Evolutionary conservation across 2,888 invertebrate genomes (phyloP), one percentile per base, ranked within the genome.

Genomic region (Amorpha juglandis): DNA sequence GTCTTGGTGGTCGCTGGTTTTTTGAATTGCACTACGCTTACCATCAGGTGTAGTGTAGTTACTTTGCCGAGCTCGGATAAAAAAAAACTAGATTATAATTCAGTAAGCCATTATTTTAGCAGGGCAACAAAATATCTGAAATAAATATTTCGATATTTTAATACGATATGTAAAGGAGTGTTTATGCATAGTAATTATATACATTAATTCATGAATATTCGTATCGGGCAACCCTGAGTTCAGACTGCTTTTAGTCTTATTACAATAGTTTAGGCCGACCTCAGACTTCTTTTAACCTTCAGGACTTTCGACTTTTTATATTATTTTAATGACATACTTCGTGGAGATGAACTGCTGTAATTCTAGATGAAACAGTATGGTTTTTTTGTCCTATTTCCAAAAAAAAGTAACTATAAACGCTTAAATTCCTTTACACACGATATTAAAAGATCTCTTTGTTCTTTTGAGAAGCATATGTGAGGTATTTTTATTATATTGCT

Each of bases 141-240:
- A 42, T 12, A 58, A 58, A 42, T 38, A 42, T 58, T 19, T 42
- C 19, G 11, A 55, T 38, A 55, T 42, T 42, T 12, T 19, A 42
- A 38, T 19, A 50, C 50, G 6, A 9, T 50, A 11, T 51, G 38
- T 11, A 58, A 58, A 58, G 58, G 58, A 58, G 58, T 58, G 6
- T 19, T 58, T 9, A 38, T 42, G 42, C 38, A 58, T 53, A 35
- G 38, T 58, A 58, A 58, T 58, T 58, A 58, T 16, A 19, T 42
- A 42, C 12, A 16, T 38, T 55, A 42, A 58, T 58, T 58, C 58
- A 42, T 58, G 58, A 58, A 38, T 42, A 38, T 52, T 52, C 51
- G 19, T 51, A 27, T 35, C 19, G 19, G 58, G 16, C 42, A 58
- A 42, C 58, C 58, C 58, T 58, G 38, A 16, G 14, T 11, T 6